A percentile compares a stretch with the other conserved stretches of the same genome.
Evolutionary conservation across 1,140 invertebrate species (phyloP).

Genomic region (Hylyphantes graminicola): DNA sequence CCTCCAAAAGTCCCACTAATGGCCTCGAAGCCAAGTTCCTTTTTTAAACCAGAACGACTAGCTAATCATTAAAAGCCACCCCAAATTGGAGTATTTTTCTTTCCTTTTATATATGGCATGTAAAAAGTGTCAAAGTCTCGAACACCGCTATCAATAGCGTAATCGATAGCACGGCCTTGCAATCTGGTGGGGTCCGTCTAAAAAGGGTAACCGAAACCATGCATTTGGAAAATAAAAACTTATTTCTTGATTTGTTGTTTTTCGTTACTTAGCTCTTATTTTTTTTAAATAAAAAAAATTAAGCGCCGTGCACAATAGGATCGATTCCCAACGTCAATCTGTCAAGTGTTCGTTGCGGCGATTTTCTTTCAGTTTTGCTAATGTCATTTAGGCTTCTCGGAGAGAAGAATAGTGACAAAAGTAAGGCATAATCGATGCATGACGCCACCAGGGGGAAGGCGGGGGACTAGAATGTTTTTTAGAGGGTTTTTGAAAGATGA

Average conservation of each 20-base stretch:
- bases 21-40: neutral
- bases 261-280: slow-evolving; percentile 54
- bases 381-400: slow-evolving; percentile 50
- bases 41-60: slow-evolving; percentile 13
- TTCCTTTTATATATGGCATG: slow-evolving; percentile 14
- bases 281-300: slow-evolving; percentile 53
- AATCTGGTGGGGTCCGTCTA: slow-evolving; percentile 44
- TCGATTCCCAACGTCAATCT: slow-evolving; percentile 54
- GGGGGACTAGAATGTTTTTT: no score
- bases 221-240: slow-evolving; percentile 55
- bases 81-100: slow-evolving; percentile 41
- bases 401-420: slow-evolving; percentile 55
- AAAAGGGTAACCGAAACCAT: slow-evolving; percentile 55
- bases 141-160: slow-evolving; percentile 41
- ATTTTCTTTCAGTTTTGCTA: slow-evolving; percentile 55
- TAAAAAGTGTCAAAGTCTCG: slow-evolving; percentile 46
- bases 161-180: slow-evolving; percentile 29
- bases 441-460: no score
- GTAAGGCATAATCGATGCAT: slow-evolving; percentile 45
- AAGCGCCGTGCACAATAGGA: slow-evolving; percentile 43
- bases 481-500: no score
- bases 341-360: slow-evolving; percentile 44
- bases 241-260: slow-evolving; percentile 57
- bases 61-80: slow-evolving; percentile 45
- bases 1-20: slow-evolving; percentile 21